Percentiles rank a stretch among this genome's conserved stretches.
Conservation (phyloP, 2,113 vertebrate genomes). For the Pseudolaguvia tuberculata region DNA sequence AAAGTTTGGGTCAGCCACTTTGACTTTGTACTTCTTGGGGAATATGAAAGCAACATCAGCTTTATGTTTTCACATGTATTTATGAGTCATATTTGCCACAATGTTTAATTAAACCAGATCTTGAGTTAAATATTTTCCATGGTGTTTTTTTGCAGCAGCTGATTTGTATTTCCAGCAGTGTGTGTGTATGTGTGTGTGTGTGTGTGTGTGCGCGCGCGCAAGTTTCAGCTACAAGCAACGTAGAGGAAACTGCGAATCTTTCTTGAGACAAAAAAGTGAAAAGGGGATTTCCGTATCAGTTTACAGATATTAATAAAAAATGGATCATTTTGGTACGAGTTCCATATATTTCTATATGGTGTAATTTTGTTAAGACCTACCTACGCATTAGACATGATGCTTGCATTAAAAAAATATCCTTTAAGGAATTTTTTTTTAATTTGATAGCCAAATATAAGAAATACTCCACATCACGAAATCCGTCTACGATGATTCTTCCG, state of each 20-base stretch:
- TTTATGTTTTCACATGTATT: neutral
- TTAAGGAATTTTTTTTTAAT: neutral
- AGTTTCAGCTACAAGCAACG: neutral
- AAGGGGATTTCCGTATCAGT: neutral
- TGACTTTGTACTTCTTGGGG: neutral
- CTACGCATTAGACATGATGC: neutral
- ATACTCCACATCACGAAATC: neutral
- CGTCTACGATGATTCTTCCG: too few relatives aligned
- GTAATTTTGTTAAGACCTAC: neutral
- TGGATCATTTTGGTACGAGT: neutral
- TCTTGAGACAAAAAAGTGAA: neutral
- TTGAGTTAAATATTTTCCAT: neutral
- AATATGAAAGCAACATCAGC: neutral
- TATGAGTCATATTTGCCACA: neutral
- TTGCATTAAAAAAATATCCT: neutral
- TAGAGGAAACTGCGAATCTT: neutral
- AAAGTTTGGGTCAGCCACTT: neutral
- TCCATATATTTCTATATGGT: neutral
- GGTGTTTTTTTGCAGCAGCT: neutral
- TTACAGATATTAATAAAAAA: neutral
- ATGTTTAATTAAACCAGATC: neutral
- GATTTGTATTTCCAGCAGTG: too few relatives aligned
- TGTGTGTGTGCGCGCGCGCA: neutral
- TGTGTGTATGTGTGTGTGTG: too few relatives aligned
- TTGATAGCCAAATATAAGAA: too few relatives aligned